A percentile compares a stretch with the other conserved stretches of the same genome.
Evolutionary conservation across 2,888 invertebrate genomes (phyloP).

Genomic region (Chrysotoxum bicinctum): DNA sequence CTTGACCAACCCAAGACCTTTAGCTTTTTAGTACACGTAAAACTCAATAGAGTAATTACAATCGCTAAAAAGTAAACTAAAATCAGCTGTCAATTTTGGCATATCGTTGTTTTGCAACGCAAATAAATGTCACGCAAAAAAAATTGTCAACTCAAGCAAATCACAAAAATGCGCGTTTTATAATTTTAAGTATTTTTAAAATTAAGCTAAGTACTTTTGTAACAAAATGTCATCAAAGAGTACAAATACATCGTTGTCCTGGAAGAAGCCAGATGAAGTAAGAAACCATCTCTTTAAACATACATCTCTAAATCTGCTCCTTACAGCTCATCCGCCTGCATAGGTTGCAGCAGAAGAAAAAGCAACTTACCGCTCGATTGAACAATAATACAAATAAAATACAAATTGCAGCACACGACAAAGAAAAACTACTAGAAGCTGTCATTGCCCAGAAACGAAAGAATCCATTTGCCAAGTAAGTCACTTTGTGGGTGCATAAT

Average conservation of each 20-base stretch:
- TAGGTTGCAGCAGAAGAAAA: conserved; percentile 89
- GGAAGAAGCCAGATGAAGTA: conserved; percentile 81
- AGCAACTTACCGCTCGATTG: conserved; percentile 88
- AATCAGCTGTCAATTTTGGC: neutral
- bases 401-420: conserved; percentile 75
- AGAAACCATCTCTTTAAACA: neutral
- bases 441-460: conserved; percentile 86
- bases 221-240: conserved; percentile 76
- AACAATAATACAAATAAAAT: conserved; percentile 78
- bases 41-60: neutral
- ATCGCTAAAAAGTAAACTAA: neutral
- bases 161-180: neutral
- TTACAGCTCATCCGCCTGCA: conserved; percentile 84
- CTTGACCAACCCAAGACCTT: neutral
- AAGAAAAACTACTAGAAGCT: conserved; percentile 77
- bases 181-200: neutral
- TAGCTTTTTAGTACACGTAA: neutral
- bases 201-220: neutral
- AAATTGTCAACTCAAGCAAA: neutral
- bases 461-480: conserved; percentile 89
- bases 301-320: neutral
- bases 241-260: conserved; percentile 74
- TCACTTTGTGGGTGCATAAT: conserved; percentile 36
- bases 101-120: neutral
- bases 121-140: neutral